Evolutionary conservation across 2,888 invertebrate genomes (phyloP), one percentile per base, ranked within the genome.

Genomic region (Drosophila trichaetosa): DNA sequence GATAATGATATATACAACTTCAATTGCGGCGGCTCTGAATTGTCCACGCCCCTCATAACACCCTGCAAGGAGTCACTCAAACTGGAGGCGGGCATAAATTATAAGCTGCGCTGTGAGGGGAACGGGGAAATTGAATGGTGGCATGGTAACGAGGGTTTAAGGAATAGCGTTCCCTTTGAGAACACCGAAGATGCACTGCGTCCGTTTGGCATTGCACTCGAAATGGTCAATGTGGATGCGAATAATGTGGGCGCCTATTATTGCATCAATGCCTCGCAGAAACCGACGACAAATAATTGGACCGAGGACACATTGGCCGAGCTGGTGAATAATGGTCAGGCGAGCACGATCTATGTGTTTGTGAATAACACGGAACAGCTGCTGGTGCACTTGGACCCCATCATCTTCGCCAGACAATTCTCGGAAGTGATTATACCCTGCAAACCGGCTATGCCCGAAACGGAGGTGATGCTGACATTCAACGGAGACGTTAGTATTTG

Each of bases 361-460:
- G 94, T 95, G 1, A 92, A 94, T 86, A 95, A 95, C 87, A 83
- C 91, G 4, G 71, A 91, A 0, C 92, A 92, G 72, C 91, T 94
- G n/a, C 92, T 95, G 60, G 94, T 94, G 7, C 90, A 93, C 16
- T 57, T 67, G 3, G 91, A 91, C 8, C 90, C 84, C 2, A 77
- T 93, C 1, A 83, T 93, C 16, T 92, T 92, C 4, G 93, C 92
- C 0, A 81, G 81, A 3, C 94, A 94, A 49, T 94, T 94, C 73
- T 92, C 93, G 73, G 89, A 93, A 29, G 92, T 93, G 1, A 85
- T 94, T 1, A 94, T 96, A 77, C 95, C 95, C 29, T 96, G 96
- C 84, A 94, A 94, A 54, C 95, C 96, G 7, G 94, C 96, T 2
- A 94, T 95, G 54, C 95, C 95, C 2, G 92, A 94, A 67, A 93